A percentile compares a stretch with the other conserved stretches of the same genome.
Evolutionary conservation across 2,888 invertebrate species (phyloP).

Genomic region (Sphaeridia pumilis): DNA sequence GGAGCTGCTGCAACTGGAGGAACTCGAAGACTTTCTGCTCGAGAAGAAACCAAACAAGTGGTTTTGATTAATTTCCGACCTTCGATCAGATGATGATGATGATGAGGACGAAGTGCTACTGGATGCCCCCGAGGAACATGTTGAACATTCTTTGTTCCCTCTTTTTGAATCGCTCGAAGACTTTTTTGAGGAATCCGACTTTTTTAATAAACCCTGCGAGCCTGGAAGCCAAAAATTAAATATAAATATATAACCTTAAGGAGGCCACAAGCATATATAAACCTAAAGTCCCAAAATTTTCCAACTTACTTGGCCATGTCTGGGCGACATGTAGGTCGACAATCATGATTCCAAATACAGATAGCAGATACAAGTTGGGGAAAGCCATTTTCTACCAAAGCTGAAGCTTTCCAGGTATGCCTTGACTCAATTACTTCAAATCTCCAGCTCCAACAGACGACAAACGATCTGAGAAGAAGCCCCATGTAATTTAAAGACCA

Average conservation of each 20-base stretch:
- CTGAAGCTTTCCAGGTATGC: too few species aligned
- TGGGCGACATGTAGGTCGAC: constrained; percentile 15
- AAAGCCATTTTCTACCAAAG: constrained; percentile 13
- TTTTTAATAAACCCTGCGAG: background rate
- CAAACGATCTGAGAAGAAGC: too few species aligned
- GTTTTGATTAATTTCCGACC: background rate
- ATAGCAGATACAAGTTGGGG: constrained; percentile 10
- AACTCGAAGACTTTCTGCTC: background rate
- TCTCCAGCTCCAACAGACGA: too few species aligned
- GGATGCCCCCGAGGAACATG: background rate
- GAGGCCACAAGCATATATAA: too few species aligned
- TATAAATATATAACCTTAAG: too few species aligned
- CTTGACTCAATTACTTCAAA: too few species aligned
- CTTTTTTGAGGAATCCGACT: background rate
- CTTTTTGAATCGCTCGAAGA: background rate
- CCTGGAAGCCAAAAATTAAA: too few species aligned
- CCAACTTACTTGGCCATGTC: constrained; percentile 17
- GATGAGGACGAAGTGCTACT: too few species aligned
- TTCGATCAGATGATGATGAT: too few species aligned
- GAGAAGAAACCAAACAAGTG: background rate
- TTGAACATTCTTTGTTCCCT: background rate
- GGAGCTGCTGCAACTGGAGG: background rate
- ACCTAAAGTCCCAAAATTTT: too few species aligned
- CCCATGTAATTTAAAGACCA: too few species aligned
- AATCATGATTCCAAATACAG: constrained; percentile 14